Evolutionary conservation across 1,140 invertebrate genomes (phyloP).

Genomic region (Drosophila oshimai): DNA sequence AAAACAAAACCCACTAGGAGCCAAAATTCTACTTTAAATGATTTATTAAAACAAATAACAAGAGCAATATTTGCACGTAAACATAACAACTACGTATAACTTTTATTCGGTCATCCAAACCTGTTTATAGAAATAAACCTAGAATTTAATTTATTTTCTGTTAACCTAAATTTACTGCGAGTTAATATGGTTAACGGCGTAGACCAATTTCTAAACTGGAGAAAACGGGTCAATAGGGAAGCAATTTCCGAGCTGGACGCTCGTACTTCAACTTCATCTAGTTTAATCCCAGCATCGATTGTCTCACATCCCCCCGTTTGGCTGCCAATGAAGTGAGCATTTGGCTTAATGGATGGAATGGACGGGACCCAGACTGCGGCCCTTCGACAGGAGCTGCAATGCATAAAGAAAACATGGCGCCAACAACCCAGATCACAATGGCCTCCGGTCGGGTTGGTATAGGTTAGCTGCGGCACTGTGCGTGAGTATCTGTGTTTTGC

Average conservation of each 20-base stretch:
- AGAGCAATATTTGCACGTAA: no score
- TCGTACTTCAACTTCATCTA: neutral
- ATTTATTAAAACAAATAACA: no score
- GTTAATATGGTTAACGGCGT: no score
- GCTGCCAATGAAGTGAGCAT: conserved; percentile 40
- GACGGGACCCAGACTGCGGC: neutral
- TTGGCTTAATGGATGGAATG: conserved; percentile 35
- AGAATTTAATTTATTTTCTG: no score
- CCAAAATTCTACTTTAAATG: no score
- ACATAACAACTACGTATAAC: no score
- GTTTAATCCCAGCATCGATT: conserved; percentile 18
- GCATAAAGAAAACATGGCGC: conserved; percentile 67
- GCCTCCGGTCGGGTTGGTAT: no score
- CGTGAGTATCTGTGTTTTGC: conserved; percentile 9
- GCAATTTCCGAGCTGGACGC: neutral
- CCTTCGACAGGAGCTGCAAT: conserved; percentile 43
- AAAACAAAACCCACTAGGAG: no score
- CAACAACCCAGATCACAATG: conserved; percentile 14
- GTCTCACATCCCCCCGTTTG: conserved; percentile 4
- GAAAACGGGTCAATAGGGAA: neutral
- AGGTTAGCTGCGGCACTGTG: conserved; percentile 10
- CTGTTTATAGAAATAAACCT: no score
- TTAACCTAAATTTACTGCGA: neutral
- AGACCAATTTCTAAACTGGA: neutral
- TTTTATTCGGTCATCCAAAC: no score